These are phyloP conservation scores for Rhyacophila evoluta DNA, from an alignment of 2,888 invertebrate genomes.

Conservation along the genomic window DNA sequence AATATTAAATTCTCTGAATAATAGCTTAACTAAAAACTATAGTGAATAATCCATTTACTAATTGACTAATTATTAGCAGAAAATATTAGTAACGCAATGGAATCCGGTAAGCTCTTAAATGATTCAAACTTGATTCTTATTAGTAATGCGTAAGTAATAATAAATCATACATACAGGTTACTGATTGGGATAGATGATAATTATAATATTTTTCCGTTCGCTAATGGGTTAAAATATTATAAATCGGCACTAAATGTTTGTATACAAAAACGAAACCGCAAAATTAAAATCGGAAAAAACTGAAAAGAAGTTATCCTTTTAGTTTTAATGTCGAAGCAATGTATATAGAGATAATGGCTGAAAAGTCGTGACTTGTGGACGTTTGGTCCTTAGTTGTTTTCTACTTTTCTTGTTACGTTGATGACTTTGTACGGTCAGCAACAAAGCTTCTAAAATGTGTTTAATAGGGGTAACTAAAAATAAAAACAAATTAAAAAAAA, in stretches of 20 bases:
- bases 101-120: not conserved
- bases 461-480: not conserved
- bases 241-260: not conserved
- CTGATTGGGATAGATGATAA: not conserved
- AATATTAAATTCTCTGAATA: too few species aligned
- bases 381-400: not conserved
- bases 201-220: not conserved
- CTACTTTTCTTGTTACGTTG: not conserved
- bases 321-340: constrained; percentile 22
- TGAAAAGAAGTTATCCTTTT: not conserved
- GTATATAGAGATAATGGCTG: not conserved
- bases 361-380: not conserved
- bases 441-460: not conserved
- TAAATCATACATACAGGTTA: not conserved
- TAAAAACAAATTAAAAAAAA: too few species aligned
- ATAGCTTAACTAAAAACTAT: too few species aligned
- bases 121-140: not conserved
- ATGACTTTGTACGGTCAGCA: not conserved
- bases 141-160: not conserved
- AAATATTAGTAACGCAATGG: too few species aligned
- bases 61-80: too few species aligned
- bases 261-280: not conserved
- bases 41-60: too few species aligned
- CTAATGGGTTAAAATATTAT: not conserved
- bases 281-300: constrained; percentile 5